Conservation (phyloP, 2,797 vertebrate species). For the Lutjanus campechanus region DNA sequence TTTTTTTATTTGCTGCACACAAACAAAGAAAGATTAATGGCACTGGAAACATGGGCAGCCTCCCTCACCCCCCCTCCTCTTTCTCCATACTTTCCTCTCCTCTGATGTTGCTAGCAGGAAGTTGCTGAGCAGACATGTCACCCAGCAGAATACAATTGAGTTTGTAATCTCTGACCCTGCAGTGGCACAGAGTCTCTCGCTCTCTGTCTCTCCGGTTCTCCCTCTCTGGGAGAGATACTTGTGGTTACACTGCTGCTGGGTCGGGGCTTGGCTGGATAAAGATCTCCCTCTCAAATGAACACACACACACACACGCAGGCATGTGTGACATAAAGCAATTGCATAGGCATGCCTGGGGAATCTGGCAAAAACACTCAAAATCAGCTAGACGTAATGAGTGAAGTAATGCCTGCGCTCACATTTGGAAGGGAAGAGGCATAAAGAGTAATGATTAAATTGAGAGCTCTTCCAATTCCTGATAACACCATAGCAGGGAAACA, state of each 20-base stretch:
- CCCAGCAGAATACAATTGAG: constrained; percentile 75
- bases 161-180: constrained; percentile 82
- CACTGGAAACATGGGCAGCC: constrained; percentile 41
- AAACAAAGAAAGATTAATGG: constrained; percentile 72
- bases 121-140: constrained; percentile 79
- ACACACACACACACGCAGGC: constrained; percentile 42
- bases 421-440: constrained; percentile 46
- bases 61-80: constrained; percentile 44
- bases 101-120: constrained; percentile 73
- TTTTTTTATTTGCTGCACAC: constrained; percentile 50
- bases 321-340: constrained; percentile 61
- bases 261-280: constrained; percentile 60
- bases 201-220: constrained; percentile 55
- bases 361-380: constrained; percentile 55
- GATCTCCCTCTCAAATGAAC: constrained; percentile 63
- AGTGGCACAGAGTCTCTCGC: constrained; percentile 65
- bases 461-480: constrained; percentile 39
- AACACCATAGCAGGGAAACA: constrained; percentile 50
- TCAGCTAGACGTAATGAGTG: constrained; percentile 51
- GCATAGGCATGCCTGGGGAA: constrained; percentile 58
- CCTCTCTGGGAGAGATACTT: constrained; percentile 76
- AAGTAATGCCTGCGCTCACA: constrained; percentile 42
- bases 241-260: constrained; percentile 64
- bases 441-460: constrained; percentile 56
- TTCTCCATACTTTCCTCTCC: constrained; percentile 62